Percentiles rank a stretch among this genome's conserved stretches.
These are phyloP conservation scores for Amphiprion ocellaris DNA, from an alignment of 2,113 vertebrate genomes.

Conservation along the genomic window DNA sequence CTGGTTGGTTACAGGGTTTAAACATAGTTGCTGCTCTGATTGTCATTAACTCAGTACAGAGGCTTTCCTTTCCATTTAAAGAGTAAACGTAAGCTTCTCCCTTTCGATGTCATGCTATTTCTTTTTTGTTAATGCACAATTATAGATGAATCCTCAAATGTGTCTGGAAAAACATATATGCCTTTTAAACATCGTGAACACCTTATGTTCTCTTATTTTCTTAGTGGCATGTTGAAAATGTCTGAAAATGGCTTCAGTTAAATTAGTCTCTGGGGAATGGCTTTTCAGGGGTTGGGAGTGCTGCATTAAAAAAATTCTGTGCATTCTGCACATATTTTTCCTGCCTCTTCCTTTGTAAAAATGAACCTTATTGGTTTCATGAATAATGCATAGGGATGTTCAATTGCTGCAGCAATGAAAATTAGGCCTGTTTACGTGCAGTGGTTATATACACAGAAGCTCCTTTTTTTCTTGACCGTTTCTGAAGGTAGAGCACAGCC, in stretches of 20 bases:
- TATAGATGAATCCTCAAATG: slow-evolving; percentile 38
- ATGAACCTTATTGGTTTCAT: slow-evolving; percentile 83
- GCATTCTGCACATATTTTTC: slow-evolving; percentile 79
- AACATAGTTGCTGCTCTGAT: slow-evolving; percentile 47
- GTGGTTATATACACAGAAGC: slow-evolving; percentile 77
- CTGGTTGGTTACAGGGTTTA: slow-evolving; percentile 35
- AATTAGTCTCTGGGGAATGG: slow-evolving; percentile 76
- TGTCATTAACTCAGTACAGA: slow-evolving; percentile 48
- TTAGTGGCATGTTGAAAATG: slow-evolving; percentile 76
- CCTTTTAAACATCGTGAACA: slow-evolving; percentile 48
- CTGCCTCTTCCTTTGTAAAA: slow-evolving; percentile 78
- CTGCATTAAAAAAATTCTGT: slow-evolving; percentile 79
- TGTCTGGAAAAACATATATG: slow-evolving; percentile 34
- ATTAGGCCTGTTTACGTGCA: slow-evolving; percentile 82
- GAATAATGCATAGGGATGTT: slow-evolving; percentile 84
- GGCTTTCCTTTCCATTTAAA: slow-evolving; percentile 48
- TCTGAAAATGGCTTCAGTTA: slow-evolving; percentile 79
- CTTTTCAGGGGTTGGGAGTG: slow-evolving; percentile 74
- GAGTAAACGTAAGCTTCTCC: not conserved
- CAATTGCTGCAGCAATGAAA: slow-evolving; percentile 82
- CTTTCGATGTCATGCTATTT: slow-evolving; percentile 42
- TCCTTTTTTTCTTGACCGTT: slow-evolving; percentile 70
- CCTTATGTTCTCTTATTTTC: slow-evolving; percentile 61
- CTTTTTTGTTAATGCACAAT: slow-evolving; percentile 23
- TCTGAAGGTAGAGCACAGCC: slow-evolving; percentile 76